These are phyloP conservation scores for Pionites leucogaster DNA, from an alignment of 2,113 vertebrate species.

Conservation along the genomic window DNA sequence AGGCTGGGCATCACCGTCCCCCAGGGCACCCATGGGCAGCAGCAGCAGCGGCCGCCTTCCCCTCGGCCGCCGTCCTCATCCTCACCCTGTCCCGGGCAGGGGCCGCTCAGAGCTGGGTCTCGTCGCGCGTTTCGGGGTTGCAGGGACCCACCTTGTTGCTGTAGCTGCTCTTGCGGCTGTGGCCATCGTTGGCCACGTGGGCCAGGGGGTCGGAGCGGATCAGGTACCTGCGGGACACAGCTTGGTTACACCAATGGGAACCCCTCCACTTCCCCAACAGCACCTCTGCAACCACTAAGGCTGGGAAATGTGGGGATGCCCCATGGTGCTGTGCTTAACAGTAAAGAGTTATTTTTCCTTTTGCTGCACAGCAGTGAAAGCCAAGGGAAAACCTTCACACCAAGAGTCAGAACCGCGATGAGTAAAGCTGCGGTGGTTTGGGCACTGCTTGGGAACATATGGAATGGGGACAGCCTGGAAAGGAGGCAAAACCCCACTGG, in stretches of 20 bases:
- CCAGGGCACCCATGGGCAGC: background rate
- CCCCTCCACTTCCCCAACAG: accelerated
- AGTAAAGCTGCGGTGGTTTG: background rate
- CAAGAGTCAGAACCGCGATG: accelerated
- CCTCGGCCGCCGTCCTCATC: background rate
- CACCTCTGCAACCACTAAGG: background rate
- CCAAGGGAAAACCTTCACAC: accelerated
- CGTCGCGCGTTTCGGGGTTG: slow-evolving; percentile 81
- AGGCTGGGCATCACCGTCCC: background rate
- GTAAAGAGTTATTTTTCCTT: background rate
- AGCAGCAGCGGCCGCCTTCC: background rate
- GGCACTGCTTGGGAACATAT: accelerated
- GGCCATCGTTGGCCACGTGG: slow-evolving; percentile 84
- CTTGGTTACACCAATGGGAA: accelerated
- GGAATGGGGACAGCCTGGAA: background rate
- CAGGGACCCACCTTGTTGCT: slow-evolving; percentile 80
- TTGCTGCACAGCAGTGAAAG: background rate
- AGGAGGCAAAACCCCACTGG: accelerated
- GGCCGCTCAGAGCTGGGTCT: slow-evolving; percentile 82
- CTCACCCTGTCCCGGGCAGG: background rate
- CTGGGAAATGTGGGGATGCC: accelerated
- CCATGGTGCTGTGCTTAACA: accelerated
- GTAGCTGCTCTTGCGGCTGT: slow-evolving; percentile 73
- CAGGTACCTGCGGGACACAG: slow-evolving; percentile 81
- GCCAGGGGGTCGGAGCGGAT: slow-evolving; percentile 94